Evolutionary conservation across 2,797 vertebrate genomes (phyloP).

Genomic region (Paguma larvata): DNA sequence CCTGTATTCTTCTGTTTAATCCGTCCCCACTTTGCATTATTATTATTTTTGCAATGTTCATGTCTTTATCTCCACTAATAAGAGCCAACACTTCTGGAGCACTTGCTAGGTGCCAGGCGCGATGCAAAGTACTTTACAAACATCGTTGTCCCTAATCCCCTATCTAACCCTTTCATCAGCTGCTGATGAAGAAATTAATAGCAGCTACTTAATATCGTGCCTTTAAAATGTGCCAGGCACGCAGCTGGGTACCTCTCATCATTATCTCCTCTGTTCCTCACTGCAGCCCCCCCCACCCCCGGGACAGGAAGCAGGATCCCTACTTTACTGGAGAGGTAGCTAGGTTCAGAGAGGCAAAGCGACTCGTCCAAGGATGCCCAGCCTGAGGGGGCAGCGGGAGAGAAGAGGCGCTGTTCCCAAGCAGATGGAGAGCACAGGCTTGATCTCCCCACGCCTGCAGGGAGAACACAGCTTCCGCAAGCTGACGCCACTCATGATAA

Average conservation of each 20-base stretch:
- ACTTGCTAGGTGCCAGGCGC: slow-evolving; percentile 31
- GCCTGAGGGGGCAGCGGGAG: background rate
- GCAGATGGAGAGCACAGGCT: background rate
- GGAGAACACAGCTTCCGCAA: slow-evolving; percentile 30
- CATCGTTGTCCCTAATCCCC: slow-evolving; percentile 55
- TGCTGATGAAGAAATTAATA: slow-evolving; percentile 24
- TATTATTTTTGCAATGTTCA: slow-evolving; percentile 45
- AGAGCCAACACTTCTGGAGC: background rate
- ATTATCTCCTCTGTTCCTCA: background rate
- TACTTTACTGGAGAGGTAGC: background rate
- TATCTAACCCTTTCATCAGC: background rate
- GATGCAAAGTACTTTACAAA: slow-evolving; percentile 47
- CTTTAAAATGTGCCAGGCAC: slow-evolving; percentile 39
- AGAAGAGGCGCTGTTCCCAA: background rate
- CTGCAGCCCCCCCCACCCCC: background rate
- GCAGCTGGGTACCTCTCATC: background rate
- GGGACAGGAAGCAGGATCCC: background rate
- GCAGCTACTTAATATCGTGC: background rate
- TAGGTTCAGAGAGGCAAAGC: slow-evolving; percentile 46
- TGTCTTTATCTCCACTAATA: slow-evolving; percentile 55
- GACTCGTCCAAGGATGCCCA: background rate
- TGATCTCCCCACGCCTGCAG: background rate
- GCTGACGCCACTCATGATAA: background rate
- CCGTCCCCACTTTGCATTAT: background rate
- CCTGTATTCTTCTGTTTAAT: background rate